Evolutionary conservation across 2,888 invertebrate genomes (phyloP), one percentile per base, ranked within the genome.

Genomic region (Frankliniella intonsa): DNA sequence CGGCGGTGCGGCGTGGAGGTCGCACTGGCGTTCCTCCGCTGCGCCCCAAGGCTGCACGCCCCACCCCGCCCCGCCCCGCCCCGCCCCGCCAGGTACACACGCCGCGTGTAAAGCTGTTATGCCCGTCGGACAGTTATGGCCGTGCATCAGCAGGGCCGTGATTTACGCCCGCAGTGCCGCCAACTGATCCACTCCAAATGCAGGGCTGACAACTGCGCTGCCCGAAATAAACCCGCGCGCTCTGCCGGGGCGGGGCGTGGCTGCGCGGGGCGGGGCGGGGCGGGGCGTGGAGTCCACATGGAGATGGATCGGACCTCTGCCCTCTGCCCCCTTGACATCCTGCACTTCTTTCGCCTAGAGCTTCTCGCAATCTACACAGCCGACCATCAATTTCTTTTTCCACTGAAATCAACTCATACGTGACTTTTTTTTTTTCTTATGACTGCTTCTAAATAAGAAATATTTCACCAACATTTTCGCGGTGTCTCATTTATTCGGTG

Each of bases 101-200:
- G 69, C 25, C 17, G 55, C 55, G 62, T 7, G 62, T 22, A 22
- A 69, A 11, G n/a, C 69, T 55, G 55, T 22, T 69, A 69, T 22
- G n/a, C 69, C 19, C 17, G 25, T 12, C 69, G 22, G 69, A 76
- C 69, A 76, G 69, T 76, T 76, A 76, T 25, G 69, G 69, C 69
- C 22, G 22, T 12, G 69, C 69, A 76, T 76, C 69, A 25, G 69
- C 22, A 25, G 11, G 69, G 9, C 69, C 62, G 62, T 76, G 69
- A 76, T 76, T 76, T 76, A 76, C 69, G 69, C 69, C 11, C 69
- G 69, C 69, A 25, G 69, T 9, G 69, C 69, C 3, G 69, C 69
- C 69, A 76, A 76, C 69, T n/a, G 69, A 76, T 22, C 69, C 69
- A 25, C 69, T 76, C 69, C 69, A 76, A 76, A 76, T 76, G 69